Base-by-base conservation (phyloP, 2,797 vertebrate genomes). In the Gymnoscopelus braueri region DNA sequence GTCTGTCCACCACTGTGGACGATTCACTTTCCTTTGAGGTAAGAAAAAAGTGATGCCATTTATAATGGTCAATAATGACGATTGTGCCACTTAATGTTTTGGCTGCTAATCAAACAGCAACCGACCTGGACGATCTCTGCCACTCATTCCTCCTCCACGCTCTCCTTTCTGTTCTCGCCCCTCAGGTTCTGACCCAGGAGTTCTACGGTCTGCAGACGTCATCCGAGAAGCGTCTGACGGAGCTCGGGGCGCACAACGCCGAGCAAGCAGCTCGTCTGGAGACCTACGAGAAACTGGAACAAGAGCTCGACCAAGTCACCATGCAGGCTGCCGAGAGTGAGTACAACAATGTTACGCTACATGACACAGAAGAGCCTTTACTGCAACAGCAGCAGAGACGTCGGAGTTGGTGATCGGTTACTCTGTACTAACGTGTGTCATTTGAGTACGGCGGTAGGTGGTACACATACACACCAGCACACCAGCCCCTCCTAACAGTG, bases 311-410 rank as follows among this genome's bases (percentile, higher is more conserved):
- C 79, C 95, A 97, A 67, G 95, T 99, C 89, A 96, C 97, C 88
- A 92, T 99, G 93, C 98, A 99, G 87, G 95, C 97, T 39, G 98
- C 97, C 47, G 97, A 99, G 91, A 95, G 98, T 98, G 94, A 93
- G 93, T 93, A 60, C 13, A 44, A 10, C 4, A 14, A 8, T 47
- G 19, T 49, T 19, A 14, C 54, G 23, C 39, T 3, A 14, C 53
- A 3, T 3, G 32, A 48, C 52, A 48, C 66, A 61, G 54, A 63
- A 50, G 56, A 67, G 53, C 55, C 60, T 49, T 39, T 1, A 29
- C 26, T 3, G 26, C 26, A 29, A 29, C 26, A 29, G 26, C 26
- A 29, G 26, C 55, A 67, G 11, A 44, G 19, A 66, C 55, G 49
- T 71, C 55, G 29, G 35, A 61, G 47, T 61, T 8, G 11, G n/a